These are phyloP conservation scores for Lacanobia oleracea DNA, from an alignment of 2,888 invertebrate genomes.

Conservation along the genomic window DNA sequence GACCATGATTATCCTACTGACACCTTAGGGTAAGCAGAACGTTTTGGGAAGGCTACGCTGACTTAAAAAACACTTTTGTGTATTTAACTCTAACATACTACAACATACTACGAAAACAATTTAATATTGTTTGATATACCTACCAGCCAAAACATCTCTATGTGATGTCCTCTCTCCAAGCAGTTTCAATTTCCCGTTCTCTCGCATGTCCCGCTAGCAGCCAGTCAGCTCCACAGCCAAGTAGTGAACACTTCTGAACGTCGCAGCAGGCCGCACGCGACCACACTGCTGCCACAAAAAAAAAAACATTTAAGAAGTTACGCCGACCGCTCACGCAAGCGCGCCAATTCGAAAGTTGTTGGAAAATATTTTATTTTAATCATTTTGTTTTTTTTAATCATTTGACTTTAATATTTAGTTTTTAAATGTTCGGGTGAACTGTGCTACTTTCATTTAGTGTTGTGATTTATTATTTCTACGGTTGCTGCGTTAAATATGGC, in stretches of 20 bases:
- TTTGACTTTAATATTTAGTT: constrained; percentile 21
- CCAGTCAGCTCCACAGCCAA: constrained; percentile 37
- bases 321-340: constrained; percentile 54
- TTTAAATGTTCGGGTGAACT: constrained; percentile 69
- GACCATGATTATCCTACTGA: too few relatives aligned
- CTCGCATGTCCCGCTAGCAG: constrained; percentile 71
- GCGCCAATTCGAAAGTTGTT: constrained; percentile 56
- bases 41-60: too few relatives aligned
- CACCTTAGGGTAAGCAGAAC: not conserved
- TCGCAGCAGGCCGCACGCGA: constrained; percentile 64
- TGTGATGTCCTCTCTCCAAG: constrained; percentile 76
- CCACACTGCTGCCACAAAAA: constrained; percentile 59
- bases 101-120: not conserved
- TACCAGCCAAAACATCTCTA: constrained; percentile 64
- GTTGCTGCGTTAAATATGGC: constrained; percentile 67
- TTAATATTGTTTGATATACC: not conserved
- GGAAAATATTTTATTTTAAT: constrained; percentile 38
- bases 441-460: constrained; percentile 69
- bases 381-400: constrained; percentile 4
- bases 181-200: constrained; percentile 77
- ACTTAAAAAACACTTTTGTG: too few relatives aligned
- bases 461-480: constrained; percentile 65
- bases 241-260: constrained; percentile 66
- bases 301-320: constrained; percentile 50
- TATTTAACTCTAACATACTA: not conserved